A percentile compares a stretch with the other conserved stretches of the same genome.
These are phyloP conservation scores for Varanus salvator DNA, from an alignment of 2,113 vertebrate genomes.

Conservation along the genomic window DNA sequence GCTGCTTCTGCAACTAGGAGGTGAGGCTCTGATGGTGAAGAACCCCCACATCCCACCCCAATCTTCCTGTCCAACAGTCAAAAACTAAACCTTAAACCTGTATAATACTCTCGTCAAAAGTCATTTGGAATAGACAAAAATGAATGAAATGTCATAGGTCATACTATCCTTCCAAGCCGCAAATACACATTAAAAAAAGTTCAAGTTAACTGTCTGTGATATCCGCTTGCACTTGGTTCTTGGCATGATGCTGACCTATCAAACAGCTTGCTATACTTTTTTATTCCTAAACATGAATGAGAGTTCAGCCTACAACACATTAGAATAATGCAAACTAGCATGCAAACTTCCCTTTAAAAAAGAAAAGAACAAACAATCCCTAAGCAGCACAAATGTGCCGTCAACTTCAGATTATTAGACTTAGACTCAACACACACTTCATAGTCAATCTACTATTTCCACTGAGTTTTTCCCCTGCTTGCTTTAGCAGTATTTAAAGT, in stretches of 20 bases:
- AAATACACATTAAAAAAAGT: neutral
- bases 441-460: conserved; percentile 70
- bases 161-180: neutral
- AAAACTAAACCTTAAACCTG: neutral
- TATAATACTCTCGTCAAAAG: neutral
- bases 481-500: conserved; percentile 75
- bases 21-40: neutral
- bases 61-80: neutral
- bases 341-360: conserved; percentile 48
- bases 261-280: neutral
- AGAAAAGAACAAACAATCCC: conserved; percentile 29
- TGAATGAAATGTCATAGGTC: neutral
- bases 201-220: neutral
- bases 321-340: conserved; percentile 41
- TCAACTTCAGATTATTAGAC: conserved; percentile 68
- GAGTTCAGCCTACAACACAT: conserved; percentile 38
- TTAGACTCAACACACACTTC: conserved; percentile 61
- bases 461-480: conserved; percentile 66
- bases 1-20: neutral
- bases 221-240: neutral
- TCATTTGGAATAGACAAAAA: neutral
- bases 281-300: conserved; percentile 29
- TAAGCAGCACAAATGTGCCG: conserved; percentile 65
- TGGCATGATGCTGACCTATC: neutral
- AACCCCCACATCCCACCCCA: neutral